Evolutionary conservation across 1,140 invertebrate species (phyloP), one percentile per base, ranked within the genome.

Genomic region (Oscheius sp.): DNA sequence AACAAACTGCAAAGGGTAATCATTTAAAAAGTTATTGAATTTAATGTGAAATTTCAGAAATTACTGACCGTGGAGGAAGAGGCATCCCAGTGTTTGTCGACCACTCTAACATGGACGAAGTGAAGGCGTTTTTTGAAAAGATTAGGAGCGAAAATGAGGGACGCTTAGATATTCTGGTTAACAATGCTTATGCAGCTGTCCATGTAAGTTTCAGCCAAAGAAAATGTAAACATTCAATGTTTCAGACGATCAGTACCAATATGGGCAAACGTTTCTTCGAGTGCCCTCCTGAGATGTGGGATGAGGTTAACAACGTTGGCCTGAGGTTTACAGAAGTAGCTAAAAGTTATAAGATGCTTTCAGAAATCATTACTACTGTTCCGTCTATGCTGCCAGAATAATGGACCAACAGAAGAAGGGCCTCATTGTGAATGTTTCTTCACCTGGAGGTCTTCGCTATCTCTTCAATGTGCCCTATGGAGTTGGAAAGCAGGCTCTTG

Each of bases 151-250:
- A 88, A 69, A 85, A 86, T 65, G 68, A 85, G 13, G 87, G 87
- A 26, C 74, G 78, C 42, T 78, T 88, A n/a, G 86, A 88, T 73
- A 79, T 87, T 65, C 78, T 88, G 15, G 87, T 87, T 26, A 87
- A 87, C 73, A 88, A 87, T 77, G 87, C 87, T 7, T 87, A 84
- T 75, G 79, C 85, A 38, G 87, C 79, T 3, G 86, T 85, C 62
- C 23, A 26, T 23, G 72, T 74, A 46, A 36, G 72, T 45, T 20
- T 42, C 7, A n/a, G 38, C n/a, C n/a, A n/a, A 42, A 42, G n/a
- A 42, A 42, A 42, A 7, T 42, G 38, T 42, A 7, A n/a, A 42
- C 38, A 23, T 23, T 7, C 28, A 3, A 23, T 1, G 3, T 32
- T 69, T 31, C 31, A 76, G 64, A 55, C 49, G 0, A 72, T 86